phyloP scores from a whole-genome alignment of 2,797 vertebrate species.

The Tamandua tetradactyla region DNA sequence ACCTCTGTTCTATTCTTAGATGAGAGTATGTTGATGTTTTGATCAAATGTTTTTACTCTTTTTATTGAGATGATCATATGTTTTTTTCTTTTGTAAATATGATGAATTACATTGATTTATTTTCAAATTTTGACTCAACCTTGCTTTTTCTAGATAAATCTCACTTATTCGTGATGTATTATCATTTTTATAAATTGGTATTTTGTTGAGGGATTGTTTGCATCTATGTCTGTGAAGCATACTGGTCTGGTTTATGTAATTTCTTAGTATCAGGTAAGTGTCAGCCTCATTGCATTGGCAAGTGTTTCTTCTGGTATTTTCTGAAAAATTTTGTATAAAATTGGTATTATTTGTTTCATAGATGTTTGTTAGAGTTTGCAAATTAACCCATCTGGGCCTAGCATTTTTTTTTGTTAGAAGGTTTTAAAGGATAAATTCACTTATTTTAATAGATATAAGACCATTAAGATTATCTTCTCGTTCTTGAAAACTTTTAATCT shows the following conservation, averaged over 20 bases:
- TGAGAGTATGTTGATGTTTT: background rate
- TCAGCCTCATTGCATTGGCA: background rate
- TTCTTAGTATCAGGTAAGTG: constrained; percentile 20
- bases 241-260: background rate
- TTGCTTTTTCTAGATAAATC: constrained; percentile 13
- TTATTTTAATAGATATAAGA: background rate
- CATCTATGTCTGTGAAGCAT: background rate
- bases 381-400: background rate
- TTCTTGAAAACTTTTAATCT: constrained; percentile 1
- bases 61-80: no score
- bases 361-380: constrained; percentile 32
- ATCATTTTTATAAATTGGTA: background rate
- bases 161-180: background rate
- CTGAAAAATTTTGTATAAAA: background rate
- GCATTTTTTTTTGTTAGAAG: constrained; percentile 3
- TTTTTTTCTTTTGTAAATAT: constrained; percentile 6
- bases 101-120: background rate
- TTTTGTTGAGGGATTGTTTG: background rate
- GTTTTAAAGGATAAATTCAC: background rate
- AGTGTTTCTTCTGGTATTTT: constrained; percentile 6
- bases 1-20: constrained; percentile 15
- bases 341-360: constrained; percentile 12
- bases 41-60: constrained; percentile 13
- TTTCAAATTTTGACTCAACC: constrained; percentile 25
- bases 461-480: background rate